Conservation (phyloP, 2,888 invertebrate species). For the Perdita meconis region DNA sequence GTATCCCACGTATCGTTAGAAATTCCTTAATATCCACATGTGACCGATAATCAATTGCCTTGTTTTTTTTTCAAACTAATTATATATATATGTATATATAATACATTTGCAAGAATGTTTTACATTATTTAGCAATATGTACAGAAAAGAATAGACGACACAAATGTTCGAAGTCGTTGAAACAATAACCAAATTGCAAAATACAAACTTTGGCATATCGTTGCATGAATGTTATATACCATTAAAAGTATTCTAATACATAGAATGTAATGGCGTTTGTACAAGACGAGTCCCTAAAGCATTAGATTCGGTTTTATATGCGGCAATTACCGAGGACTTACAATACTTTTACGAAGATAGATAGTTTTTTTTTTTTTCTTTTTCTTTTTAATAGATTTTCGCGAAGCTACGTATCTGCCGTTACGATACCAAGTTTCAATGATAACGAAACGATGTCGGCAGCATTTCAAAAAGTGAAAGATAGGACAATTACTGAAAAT, state of each 20-base stretch:
- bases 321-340: slow-evolving; percentile 59
- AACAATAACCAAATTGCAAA: slow-evolving; percentile 65
- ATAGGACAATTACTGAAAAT: slow-evolving; percentile 36
- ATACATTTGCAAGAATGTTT: slow-evolving; percentile 69
- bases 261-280: slow-evolving; percentile 55
- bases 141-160: slow-evolving; percentile 67
- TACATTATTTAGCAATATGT: slow-evolving; percentile 71
- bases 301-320: slow-evolving; percentile 44
- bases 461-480: slow-evolving; percentile 58
- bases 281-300: slow-evolving; percentile 61
- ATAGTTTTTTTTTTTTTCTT: slow-evolving; percentile 51
- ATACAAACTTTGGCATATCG: slow-evolving; percentile 70
- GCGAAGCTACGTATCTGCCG: slow-evolving; percentile 54
- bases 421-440: slow-evolving; percentile 58
- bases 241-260: slow-evolving; percentile 62
- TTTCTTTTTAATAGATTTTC: slow-evolving; percentile 45
- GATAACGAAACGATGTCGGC: slow-evolving; percentile 52
- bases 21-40: slow-evolving; percentile 56
- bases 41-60: slow-evolving; percentile 63
- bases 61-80: slow-evolving; percentile 67
- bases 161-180: slow-evolving; percentile 45
- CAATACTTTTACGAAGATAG: slow-evolving; percentile 55
- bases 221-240: slow-evolving; percentile 66
- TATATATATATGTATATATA: slow-evolving; percentile 64
- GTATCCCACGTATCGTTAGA: slow-evolving; percentile 54